These are phyloP conservation scores for Coranthus polyacanthus DNA, from an alignment of 2,797 vertebrate species.

Conservation along the genomic window DNA sequence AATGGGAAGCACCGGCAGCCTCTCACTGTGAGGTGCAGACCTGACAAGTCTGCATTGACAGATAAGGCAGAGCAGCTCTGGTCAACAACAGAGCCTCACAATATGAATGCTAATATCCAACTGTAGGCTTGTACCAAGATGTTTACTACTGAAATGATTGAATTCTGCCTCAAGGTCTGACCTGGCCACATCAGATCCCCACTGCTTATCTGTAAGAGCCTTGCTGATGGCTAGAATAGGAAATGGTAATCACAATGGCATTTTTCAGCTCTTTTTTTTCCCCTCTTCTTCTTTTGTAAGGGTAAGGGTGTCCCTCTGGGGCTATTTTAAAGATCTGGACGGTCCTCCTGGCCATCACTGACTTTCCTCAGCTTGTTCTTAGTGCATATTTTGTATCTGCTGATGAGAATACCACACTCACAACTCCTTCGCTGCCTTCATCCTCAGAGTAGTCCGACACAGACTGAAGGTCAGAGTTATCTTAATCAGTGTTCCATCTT, in stretches of 20 bases:
- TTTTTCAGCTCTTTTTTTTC: conserved; percentile 28
- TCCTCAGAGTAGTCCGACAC: conserved; percentile 16
- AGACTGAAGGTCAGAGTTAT: conserved; percentile 15
- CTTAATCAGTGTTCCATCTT: conserved; percentile 19
- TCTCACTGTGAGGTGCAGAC: conserved; percentile 57
- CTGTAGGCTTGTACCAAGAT: conserved; percentile 54
- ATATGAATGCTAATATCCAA: conserved; percentile 74
- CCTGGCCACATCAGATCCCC: conserved; percentile 57
- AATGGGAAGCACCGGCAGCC: conserved; percentile 63
- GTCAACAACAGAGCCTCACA: conserved; percentile 65
- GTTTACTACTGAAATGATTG: conserved; percentile 63
- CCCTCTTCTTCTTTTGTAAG: neutral
- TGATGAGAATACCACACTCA: conserved; percentile 26
- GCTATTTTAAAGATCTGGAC: conserved; percentile 22
- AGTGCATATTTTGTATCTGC: conserved; percentile 24
- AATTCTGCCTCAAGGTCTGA: conserved; percentile 47
- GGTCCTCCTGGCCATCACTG: conserved; percentile 6
- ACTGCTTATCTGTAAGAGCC: conserved; percentile 63
- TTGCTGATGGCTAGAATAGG: conserved; percentile 56
- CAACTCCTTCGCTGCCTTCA: neutral
- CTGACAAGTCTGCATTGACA: conserved; percentile 68
- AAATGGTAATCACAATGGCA: conserved; percentile 54
- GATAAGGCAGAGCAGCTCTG: conserved; percentile 71
- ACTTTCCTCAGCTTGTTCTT: conserved; percentile 17
- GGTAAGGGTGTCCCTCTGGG: conserved; percentile 33